Evolutionary conservation across 2,113 vertebrate genomes (phyloP), one percentile per base, ranked within the genome.

Genomic region (Steatornis caripensis): DNA sequence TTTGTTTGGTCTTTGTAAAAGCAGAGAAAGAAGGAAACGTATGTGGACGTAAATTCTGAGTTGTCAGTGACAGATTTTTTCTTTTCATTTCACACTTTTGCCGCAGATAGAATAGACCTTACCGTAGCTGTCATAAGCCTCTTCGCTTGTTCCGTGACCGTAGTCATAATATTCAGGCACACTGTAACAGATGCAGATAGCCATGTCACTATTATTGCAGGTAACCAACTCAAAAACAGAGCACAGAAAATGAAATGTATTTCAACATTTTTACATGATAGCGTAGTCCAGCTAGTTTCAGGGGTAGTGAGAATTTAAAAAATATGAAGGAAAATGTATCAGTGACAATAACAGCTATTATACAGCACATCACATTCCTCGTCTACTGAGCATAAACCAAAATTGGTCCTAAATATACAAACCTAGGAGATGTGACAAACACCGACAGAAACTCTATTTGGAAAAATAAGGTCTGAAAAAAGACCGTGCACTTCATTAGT

Each of bases 151-250:
- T 97, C 99, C 98, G 7, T 99, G 99, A 97, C 99, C 98, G 6
- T 99, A 99, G 96, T 99, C 99, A 83, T 99, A 99, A 98, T 99
- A 99, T 84, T 99, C 99, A 97, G 99, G 99, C 97, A 98, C 98
- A 86, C 99, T 99, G 97, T 87, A 98, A 97, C 29, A 98, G 92
- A 98, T 97, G 84, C 79, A 98, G 90, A 98, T 41, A 98, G 84
- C 39, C 96, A 82, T 70, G 93, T 96, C 95, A 97, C 62, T 90
- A 77, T 37, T 88, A 92, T 41, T n/a, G 66, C 18, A 72, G 68
- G 29, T 48, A 94, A 89, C 46, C 81, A 89, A 93, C 32, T 62
- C 61, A 86, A 70, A 94, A 48, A 70, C 18, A 84, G 65, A 94
- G 74, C 30, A 39, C 46, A 75, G 66, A 93, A 93, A 90, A 69